Base-by-base conservation (phyloP, 2,113 vertebrate species). In the Urocitellus parryii region DNA sequence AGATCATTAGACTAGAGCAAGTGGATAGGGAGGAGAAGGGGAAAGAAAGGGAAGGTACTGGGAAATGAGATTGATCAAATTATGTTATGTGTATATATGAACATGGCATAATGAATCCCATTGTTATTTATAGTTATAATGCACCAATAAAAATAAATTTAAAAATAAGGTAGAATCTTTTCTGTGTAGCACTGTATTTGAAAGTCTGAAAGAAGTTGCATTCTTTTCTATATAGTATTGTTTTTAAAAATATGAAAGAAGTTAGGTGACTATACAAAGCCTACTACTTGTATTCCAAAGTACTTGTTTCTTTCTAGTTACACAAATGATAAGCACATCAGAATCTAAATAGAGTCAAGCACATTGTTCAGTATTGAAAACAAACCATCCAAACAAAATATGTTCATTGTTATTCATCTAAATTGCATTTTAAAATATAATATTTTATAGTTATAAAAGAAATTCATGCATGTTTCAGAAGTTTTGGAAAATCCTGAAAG, bases 271-370 rank as follows among this genome's bases (percentile, higher is more conserved):
- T 82, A 3, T 8, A 70, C 27, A 68, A 45, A 70, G 61, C 16
- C 22, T 76, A 56, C 48, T 51, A 51, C 63, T 27, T 63, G n/a
- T 67, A 76, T 81, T 74, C 34, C 13, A 80, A 88, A 53, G 20
- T 53, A 37, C 51, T 78, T 79, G 65, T 81, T 81, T 93, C 56
- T 93, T 90, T 81, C 37, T 70, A 80, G 56, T 91, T 90, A 39
- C 8, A 77, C 8, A 81, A 67, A 51, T 16, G 8, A 12, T 85
- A 91, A 81, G 56, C 25, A 82, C 8, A 65, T 3, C 29, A 74
- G 77, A 93, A 14, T 18, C 24, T 90, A 56, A 37, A 58, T 27
- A 82, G 39, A 91, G 39, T 67, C 61, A 73, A 90, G 42, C 18
- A 68, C 37, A 11, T 77, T 82, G 13, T 45, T 70, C 20, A 76